Base-by-base conservation (phyloP, 2,888 invertebrate species). In the Cantharis lateralis region DNA sequence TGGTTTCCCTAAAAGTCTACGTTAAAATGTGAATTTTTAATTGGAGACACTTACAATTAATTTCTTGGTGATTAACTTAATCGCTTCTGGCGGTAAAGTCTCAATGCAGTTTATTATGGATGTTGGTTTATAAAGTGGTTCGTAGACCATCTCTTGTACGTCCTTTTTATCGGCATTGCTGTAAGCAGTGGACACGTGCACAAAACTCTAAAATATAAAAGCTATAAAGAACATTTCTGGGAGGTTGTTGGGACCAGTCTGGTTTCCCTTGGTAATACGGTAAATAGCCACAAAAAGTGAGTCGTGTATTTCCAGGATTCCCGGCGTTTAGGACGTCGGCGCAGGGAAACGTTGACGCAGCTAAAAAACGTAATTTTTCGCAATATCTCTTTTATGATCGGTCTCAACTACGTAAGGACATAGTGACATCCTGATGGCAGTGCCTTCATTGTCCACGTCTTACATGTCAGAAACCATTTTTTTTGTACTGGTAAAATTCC, bases 121-220 rank as follows among this genome's bases (percentile, higher is more conserved):
- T 74, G 91, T 90, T 20, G 92, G 92, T 80, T 93, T 92, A 62
- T 91, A 91, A 0, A 92, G 88, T 0, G 93, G 91, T 11, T 94
- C 93, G 87, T 98, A 98, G 62, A 98, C 93, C 10, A 91, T 89
- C 87, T 98, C 98, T 72, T 95, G 94, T 20, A 98, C 94, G 83
- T 93, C 91, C 13, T 91, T 89, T 71, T 93, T 91, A 77, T 98
- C 96, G 66, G 98, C 96, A 89, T 98, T 98, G 85, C 98, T 96
- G 89, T 97, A 99, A 0, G 98, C 98, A 0, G 98, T 98, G 0
- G 98, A 98, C 3, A 98, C 96, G 88, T 98, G 98, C 0, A 98
- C 94, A 77, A 94, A 90, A 80, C 94, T 93, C 92, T 93, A 84
- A 48, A 86, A 83, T 69, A 3, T 3, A 48, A n/a, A 48, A 7